These are phyloP conservation scores for Drosophila mayaguana DNA, from an alignment of 2,888 invertebrate genomes.

Conservation along the genomic window DNA sequence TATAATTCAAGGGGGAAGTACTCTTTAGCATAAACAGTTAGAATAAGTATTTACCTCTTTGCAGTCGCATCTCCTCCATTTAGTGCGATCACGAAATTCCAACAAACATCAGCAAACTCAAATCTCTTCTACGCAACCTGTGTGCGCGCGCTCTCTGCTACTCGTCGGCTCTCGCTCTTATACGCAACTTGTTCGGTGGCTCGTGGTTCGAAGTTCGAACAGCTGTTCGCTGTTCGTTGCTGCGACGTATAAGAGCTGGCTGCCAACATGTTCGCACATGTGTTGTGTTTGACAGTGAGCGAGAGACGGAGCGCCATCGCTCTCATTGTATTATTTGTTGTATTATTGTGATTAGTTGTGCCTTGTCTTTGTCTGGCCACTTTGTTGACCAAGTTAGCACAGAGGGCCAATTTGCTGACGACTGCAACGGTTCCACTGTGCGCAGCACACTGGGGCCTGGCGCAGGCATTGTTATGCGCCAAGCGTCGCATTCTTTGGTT, in stretches of 20 bases:
- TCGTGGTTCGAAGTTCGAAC: conserved; percentile 27
- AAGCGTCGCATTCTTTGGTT: conserved; percentile 67
- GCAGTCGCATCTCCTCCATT: conserved; percentile 22
- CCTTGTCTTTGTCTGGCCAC: conserved; percentile 21
- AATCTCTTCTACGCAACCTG: conserved; percentile 57
- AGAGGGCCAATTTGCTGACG: conserved; percentile 46
- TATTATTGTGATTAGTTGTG: conserved; percentile 22
- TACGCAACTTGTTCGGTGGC: conserved; percentile 60
- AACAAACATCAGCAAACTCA: conserved; percentile 22
- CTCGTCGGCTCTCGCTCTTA: conserved; percentile 48
- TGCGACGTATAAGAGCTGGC: conserved; percentile 39
- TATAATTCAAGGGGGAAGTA: too few relatives aligned
- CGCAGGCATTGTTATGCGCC: conserved; percentile 73
- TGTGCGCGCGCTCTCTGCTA: conserved; percentile 32
- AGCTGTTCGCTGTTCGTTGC: conserved; percentile 53
- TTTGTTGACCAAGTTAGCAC: conserved; percentile 44
- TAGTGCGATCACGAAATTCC: conserved; percentile 54
- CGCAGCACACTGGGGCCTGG: conserved; percentile 44
- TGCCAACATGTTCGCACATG: conserved; percentile 57
- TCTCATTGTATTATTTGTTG: conserved; percentile 29
- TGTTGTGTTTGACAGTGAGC: conserved; percentile 20
- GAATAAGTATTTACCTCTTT: background rate
- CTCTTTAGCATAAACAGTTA: conserved; percentile 1
- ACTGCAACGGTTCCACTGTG: conserved; percentile 47
- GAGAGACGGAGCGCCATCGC: background rate